Evolutionary conservation across 1,140 invertebrate genomes (phyloP).

Genomic region (Archegozetes longisetosus): DNA sequence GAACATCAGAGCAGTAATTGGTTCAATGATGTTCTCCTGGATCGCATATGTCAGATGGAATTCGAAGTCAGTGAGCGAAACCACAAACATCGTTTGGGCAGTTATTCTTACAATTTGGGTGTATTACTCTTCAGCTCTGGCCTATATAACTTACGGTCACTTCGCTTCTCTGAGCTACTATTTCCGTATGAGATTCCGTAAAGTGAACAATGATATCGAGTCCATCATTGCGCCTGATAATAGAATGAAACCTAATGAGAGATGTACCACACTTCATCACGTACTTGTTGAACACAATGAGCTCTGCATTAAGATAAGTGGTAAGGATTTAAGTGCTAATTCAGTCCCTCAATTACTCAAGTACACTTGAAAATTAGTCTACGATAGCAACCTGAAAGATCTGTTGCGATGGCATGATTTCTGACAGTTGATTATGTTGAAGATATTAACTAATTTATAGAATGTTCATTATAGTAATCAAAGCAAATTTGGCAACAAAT

Average conservation of each 20-base stretch:
- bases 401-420: too few relatives aligned
- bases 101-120: slow-evolving; percentile 6
- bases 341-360: too few relatives aligned
- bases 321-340: too few relatives aligned
- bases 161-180: slow-evolving; percentile 11
- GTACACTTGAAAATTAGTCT: too few relatives aligned
- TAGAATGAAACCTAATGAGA: slow-evolving; percentile 10
- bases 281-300: slow-evolving; percentile 14
- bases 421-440: too few relatives aligned
- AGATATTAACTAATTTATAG: too few relatives aligned
- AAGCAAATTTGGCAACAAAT: too few relatives aligned
- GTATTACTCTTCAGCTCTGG: slow-evolving; percentile 2
- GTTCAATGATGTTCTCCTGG: slow-evolving; percentile 6
- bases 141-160: slow-evolving; percentile 8
- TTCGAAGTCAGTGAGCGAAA: neutral
- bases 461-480: too few relatives aligned
- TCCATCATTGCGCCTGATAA: slow-evolving; percentile 8
- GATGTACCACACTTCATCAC: slow-evolving; percentile 8
- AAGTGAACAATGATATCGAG: slow-evolving; percentile 17
- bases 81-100: neutral
- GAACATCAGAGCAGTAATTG: neutral
- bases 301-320: slow-evolving; percentile 8
- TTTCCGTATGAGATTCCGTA: slow-evolving; percentile 15
- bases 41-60: neutral
- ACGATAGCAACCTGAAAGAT: too few relatives aligned